A percentile compares a stretch with the other conserved stretches of the same genome.
Conservation (phyloP, 2,113 vertebrate genomes). For the Salvelinus alpinus region DNA sequence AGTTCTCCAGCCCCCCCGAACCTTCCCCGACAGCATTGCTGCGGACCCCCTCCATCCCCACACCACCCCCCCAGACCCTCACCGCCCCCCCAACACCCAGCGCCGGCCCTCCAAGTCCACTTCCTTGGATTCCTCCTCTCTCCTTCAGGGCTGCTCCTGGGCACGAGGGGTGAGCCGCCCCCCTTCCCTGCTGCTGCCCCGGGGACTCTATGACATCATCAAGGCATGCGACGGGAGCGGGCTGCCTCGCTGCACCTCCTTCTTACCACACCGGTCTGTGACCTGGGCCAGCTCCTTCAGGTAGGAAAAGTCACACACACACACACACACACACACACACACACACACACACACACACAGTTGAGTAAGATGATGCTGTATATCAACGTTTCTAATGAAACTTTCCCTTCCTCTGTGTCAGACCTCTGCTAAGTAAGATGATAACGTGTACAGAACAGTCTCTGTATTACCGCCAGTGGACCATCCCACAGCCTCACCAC, state of each 20-base stretch:
- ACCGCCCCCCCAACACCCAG: conserved; percentile 32
- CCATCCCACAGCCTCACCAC: conserved; percentile 84
- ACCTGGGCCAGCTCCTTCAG: conserved; percentile 93
- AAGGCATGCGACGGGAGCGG: conserved; percentile 86
- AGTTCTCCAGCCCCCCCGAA: conserved; percentile 45
- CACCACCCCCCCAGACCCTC: conserved; percentile 26
- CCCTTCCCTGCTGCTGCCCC: conserved; percentile 89
- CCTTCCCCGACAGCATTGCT: conserved; percentile 30
- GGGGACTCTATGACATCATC: conserved; percentile 86
- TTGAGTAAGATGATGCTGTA: conserved; percentile 85
- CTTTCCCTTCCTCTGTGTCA: conserved; percentile 17
- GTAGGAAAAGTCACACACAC: conserved; percentile 30
- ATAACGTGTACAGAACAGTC: conserved; percentile 98
- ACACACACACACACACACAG: conserved; percentile 16
- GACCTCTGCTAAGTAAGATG: conserved; percentile 91
- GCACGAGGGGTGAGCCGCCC: conserved; percentile 82
- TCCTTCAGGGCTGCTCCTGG: conserved; percentile 82
- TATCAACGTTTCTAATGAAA: background rate
- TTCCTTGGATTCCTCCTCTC: conserved; percentile 73
- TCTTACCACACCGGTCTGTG: conserved; percentile 89
- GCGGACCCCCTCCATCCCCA: conserved; percentile 2
- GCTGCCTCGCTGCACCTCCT: conserved; percentile 90
- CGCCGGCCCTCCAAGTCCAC: conserved; percentile 71
- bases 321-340: background rate
- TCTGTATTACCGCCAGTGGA: conserved; percentile 97